A percentile compares a stretch with the other conserved stretches of the same genome.
These are phyloP conservation scores for Knipowitschia caucasica DNA, from an alignment of 2,797 vertebrate species.

Conservation along the genomic window DNA sequence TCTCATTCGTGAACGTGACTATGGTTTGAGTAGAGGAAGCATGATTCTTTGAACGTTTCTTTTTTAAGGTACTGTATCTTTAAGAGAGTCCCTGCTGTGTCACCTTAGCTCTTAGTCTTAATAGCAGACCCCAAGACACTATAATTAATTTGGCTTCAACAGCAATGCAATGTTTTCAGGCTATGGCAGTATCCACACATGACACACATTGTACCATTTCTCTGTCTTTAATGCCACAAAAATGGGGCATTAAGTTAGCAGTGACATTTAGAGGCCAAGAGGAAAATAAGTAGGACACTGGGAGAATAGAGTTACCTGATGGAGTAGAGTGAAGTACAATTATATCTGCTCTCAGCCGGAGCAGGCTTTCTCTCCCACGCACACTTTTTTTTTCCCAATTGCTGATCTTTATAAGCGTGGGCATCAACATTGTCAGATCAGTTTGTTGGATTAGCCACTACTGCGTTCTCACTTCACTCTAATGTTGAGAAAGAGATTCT, in stretches of 20 bases:
- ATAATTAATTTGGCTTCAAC: background rate
- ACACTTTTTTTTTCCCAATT: background rate
- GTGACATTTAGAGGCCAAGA: slow-evolving; percentile 3
- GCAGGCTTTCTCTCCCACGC: slow-evolving; percentile 9
- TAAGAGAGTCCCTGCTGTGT: background rate
- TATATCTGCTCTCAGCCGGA: background rate
- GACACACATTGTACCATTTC: background rate
- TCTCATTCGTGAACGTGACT: no score
- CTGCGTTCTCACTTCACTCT: background rate
- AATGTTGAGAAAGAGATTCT: background rate
- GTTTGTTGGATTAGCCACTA: background rate
- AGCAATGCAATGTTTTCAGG: background rate
- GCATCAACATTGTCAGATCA: background rate
- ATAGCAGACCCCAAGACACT: background rate
- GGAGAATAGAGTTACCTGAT: slow-evolving; percentile 2
- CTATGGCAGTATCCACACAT: background rate
- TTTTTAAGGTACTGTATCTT: background rate
- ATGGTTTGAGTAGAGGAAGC: background rate
- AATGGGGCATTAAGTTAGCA: slow-evolving; percentile 6
- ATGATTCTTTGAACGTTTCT: background rate
- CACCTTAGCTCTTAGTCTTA: slow-evolving; percentile 1
- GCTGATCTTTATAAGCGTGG: slow-evolving; percentile 3
- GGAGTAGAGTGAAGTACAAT: background rate
- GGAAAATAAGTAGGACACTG: slow-evolving; percentile 7
- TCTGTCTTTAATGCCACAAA: background rate